A percentile compares a stretch with the other conserved stretches of the same genome.
Conservation (phyloP, 2,113 vertebrate species). For the Paedocypris sp. region DNA sequence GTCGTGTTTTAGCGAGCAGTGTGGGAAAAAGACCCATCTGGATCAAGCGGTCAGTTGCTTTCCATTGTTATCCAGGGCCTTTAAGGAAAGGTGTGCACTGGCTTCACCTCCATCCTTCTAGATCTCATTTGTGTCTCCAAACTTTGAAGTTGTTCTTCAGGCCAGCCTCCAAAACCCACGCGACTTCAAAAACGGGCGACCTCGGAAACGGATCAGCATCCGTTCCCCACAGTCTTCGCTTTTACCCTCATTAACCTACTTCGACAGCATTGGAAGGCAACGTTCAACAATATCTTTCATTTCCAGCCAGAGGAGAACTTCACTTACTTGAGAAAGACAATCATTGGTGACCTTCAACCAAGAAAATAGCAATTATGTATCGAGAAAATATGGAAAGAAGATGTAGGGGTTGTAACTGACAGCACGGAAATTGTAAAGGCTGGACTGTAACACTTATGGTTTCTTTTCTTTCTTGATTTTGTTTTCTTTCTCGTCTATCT, state of each 20-base stretch:
- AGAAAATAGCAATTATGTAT: conserved; percentile 12
- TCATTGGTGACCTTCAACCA: conserved; percentile 14
- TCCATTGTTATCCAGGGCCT: background rate
- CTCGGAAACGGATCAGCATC: conserved; percentile 39
- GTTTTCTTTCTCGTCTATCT: no score
- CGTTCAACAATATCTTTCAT: conserved; percentile 51
- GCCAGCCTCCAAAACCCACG: conserved; percentile 21
- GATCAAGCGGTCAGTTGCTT: conserved; percentile 8
- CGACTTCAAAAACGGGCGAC: conserved; percentile 33
- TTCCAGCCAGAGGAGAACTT: conserved; percentile 43
- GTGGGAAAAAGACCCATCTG: no score
- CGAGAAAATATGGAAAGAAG: background rate
- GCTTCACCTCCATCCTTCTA: conserved; percentile 11
- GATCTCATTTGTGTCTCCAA: conserved; percentile 29
- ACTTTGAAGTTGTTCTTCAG: conserved; percentile 34
- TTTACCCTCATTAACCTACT: conserved; percentile 55
- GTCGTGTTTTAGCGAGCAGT: no score
- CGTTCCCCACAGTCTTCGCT: conserved; percentile 37
- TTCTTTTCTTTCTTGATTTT: no score
- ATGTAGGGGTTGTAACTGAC: background rate
- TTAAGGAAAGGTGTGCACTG: background rate
- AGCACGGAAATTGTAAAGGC: no score
- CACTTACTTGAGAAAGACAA: conserved; percentile 45
- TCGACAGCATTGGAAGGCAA: conserved; percentile 43
- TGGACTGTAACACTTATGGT: no score